Conservation (phyloP, 2,113 vertebrate genomes). For the Xerus inauris region DNA sequence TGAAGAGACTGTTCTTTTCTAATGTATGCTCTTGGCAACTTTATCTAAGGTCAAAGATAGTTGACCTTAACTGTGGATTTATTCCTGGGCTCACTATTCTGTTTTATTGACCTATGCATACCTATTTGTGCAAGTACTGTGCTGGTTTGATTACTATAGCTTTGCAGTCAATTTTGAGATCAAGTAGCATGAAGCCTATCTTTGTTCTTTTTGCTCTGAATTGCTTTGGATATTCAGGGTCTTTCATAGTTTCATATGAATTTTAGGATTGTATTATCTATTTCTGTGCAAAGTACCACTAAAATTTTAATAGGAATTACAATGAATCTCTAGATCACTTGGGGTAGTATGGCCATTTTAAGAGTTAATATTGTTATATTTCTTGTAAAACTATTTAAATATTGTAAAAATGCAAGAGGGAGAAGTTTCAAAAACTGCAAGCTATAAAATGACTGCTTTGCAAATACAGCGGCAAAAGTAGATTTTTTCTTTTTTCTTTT, state of each 20-base stretch:
- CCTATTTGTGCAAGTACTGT: neutral
- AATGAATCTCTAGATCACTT: neutral
- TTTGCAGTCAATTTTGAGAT: neutral
- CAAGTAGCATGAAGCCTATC: too few species aligned
- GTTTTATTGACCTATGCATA: neutral
- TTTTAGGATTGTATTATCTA: neutral
- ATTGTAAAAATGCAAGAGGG: neutral
- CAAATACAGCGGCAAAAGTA: neutral
- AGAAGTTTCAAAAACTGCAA: neutral
- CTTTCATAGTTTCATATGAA: neutral
- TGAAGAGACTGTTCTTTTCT: neutral
- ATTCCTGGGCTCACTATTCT: neutral
- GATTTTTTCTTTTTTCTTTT: neutral
- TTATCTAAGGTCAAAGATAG: neutral
- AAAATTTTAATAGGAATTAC: too few species aligned
- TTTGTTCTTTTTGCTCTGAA: neutral
- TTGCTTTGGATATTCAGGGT: neutral
- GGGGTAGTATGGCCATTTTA: neutral
- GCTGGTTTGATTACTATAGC: neutral
- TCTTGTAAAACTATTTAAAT: slow-evolving; percentile 21
- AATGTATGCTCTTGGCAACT: neutral
- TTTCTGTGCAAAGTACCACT: neutral
- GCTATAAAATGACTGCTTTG: neutral
- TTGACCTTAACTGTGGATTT: neutral
- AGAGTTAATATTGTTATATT: neutral